Conservation (phyloP, 2,797 vertebrate species). For the Chaenodraco wilsoni region DNA sequence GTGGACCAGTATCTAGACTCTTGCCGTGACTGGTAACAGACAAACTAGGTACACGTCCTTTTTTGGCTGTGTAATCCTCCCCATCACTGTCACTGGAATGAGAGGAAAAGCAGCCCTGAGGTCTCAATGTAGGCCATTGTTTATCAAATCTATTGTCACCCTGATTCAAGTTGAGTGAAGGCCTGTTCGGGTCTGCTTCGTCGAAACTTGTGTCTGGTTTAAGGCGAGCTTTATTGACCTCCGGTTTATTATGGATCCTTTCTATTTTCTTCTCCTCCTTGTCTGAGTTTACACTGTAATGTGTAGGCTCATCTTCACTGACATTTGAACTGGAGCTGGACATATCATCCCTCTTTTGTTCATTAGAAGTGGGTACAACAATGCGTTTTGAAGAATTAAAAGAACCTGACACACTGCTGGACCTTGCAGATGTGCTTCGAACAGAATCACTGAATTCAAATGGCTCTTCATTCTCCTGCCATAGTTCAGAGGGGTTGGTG, state of each 20-base stretch:
- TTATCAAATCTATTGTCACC: constrained; percentile 1
- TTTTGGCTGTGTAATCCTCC: constrained; percentile 17
- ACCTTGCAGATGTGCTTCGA: constrained; percentile 61
- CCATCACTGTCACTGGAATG: constrained; percentile 54
- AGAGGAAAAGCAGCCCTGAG: constrained; percentile 33
- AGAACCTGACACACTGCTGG: constrained; percentile 58
- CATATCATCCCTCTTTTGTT: constrained; percentile 21
- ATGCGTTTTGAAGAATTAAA: constrained; percentile 44
- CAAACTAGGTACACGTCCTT: constrained; percentile 2
- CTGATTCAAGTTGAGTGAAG: constrained; percentile 6
- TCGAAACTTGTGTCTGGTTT: constrained; percentile 1
- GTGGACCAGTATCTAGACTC: neutral
- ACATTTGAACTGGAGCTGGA: constrained; percentile 70
- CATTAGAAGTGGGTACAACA: constrained; percentile 24
- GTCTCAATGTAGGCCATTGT: constrained; percentile 7
- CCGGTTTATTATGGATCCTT: constrained; percentile 6
- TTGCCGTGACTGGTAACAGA: neutral
- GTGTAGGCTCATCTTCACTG: constrained; percentile 64
- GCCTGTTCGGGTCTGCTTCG: neutral
- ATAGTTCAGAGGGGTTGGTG: constrained; percentile 46
- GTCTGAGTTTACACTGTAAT: constrained; percentile 71
- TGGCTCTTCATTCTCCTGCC: constrained; percentile 78
- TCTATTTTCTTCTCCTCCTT: constrained; percentile 21
- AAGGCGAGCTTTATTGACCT: neutral
- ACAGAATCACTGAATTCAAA: constrained; percentile 84